These are phyloP conservation scores for Aphyosemion australe DNA, from an alignment of 2,113 vertebrate genomes.

Conservation along the genomic window DNA sequence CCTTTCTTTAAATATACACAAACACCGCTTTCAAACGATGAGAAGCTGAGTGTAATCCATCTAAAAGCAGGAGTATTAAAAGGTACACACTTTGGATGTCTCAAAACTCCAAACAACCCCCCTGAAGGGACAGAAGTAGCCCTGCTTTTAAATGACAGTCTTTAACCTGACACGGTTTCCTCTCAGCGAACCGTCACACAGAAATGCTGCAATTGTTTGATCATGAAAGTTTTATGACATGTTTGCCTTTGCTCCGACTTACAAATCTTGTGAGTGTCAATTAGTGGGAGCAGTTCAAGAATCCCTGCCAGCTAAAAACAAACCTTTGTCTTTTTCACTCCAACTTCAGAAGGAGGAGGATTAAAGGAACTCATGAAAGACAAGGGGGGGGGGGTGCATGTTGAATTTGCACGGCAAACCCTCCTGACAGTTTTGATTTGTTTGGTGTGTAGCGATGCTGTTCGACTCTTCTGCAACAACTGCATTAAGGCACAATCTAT, in stretches of 20 bases:
- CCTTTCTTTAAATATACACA: slow-evolving; percentile 11
- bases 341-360: slow-evolving; percentile 53
- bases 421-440: slow-evolving; percentile 58
- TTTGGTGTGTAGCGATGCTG: slow-evolving; percentile 39
- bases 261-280: slow-evolving; percentile 67
- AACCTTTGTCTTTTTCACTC: slow-evolving; percentile 59
- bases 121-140: slow-evolving; percentile 20
- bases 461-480: slow-evolving; percentile 14
- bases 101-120: not conserved
- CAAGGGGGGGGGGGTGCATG: slow-evolving; percentile 41
- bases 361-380: slow-evolving; percentile 54
- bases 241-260: slow-evolving; percentile 57
- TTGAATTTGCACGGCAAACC: slow-evolving; percentile 52
- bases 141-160: slow-evolving; percentile 38
- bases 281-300: slow-evolving; percentile 68
- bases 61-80: slow-evolving; percentile 30
- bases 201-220: slow-evolving; percentile 55
- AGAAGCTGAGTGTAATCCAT: slow-evolving; percentile 13
- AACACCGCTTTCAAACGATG: slow-evolving; percentile 6
- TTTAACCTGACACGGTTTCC: slow-evolving; percentile 22
- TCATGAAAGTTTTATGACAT: slow-evolving; percentile 63
- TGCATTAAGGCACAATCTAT: slow-evolving; percentile 35
- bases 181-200: slow-evolving; percentile 44
- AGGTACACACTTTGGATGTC: not conserved
- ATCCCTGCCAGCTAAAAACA: slow-evolving; percentile 56